Evolutionary conservation across 2,888 invertebrate genomes (phyloP).

Genomic region (Nymphalis urticae): DNA sequence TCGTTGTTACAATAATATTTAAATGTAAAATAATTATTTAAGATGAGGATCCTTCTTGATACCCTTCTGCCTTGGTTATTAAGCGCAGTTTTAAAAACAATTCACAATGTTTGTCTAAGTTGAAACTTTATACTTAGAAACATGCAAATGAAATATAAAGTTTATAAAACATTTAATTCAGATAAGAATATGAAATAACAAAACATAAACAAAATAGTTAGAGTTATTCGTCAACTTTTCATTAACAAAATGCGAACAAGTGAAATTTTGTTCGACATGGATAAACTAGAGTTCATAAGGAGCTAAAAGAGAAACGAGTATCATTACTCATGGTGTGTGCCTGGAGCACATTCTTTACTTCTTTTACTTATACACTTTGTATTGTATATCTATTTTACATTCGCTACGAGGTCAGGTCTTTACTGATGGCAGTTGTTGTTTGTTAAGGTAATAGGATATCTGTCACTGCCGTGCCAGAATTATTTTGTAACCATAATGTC

Average conservation of each 20-base stretch:
- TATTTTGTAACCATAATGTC: constrained; percentile 28
- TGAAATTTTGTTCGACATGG: constrained; percentile 70
- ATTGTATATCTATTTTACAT: constrained; percentile 58
- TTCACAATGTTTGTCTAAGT: no score
- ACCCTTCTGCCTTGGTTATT: no score
- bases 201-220: constrained; percentile 5
- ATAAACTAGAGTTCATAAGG: constrained; percentile 74
- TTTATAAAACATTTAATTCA: no score
- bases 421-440: constrained; percentile 60
- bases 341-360: constrained; percentile 62
- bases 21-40: no score
- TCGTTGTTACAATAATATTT: no score
- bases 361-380: constrained; percentile 45
- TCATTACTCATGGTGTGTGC: constrained; percentile 67
- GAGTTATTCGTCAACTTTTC: constrained; percentile 46
- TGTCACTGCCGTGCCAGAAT: constrained; percentile 32
- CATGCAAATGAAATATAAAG: no score
- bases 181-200: background rate
- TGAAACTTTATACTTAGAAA: no score
- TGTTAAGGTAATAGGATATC: constrained; percentile 45
- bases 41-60: no score
- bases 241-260: constrained; percentile 57
- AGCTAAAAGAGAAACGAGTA: constrained; percentile 62
- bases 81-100: no score
- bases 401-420: constrained; percentile 52